A percentile compares a stretch with the other conserved stretches of the same genome.
Conservation (phyloP, 2,113 vertebrate genomes). For the Ciconia maguari region DNA sequence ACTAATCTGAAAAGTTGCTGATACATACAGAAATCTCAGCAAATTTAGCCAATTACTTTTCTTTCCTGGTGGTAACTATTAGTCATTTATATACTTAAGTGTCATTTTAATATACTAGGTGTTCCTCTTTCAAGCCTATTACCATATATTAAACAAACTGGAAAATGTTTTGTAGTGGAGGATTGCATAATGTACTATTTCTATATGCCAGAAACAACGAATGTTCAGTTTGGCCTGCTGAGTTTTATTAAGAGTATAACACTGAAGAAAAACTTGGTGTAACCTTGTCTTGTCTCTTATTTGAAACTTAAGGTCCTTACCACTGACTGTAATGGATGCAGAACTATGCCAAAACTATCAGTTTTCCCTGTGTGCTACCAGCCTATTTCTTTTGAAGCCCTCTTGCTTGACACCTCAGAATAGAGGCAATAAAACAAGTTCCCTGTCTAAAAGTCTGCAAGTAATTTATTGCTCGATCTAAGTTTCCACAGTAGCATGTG, state of each 20-base stretch:
- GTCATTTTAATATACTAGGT: background rate
- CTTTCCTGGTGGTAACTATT: background rate
- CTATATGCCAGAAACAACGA: background rate
- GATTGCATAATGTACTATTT: background rate
- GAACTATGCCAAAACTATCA: background rate
- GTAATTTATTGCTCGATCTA: background rate
- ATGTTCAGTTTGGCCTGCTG: background rate
- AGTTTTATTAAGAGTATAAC: background rate
- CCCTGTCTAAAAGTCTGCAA: background rate
- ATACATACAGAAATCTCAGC: background rate
- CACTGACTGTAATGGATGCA: background rate
- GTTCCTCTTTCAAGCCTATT: background rate
- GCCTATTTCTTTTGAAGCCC: background rate
- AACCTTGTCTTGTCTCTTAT: background rate
- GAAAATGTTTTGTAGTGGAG: background rate
- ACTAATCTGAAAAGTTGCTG: background rate
- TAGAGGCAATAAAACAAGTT: background rate
- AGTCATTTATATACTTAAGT: background rate
- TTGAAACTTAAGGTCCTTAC: background rate
- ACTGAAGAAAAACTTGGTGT: background rate
- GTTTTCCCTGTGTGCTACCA: background rate
- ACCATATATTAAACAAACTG: background rate
- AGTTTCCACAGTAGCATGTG: background rate
- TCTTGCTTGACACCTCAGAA: background rate
- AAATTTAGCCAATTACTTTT: background rate